Percentiles rank a stretch among this genome's conserved stretches.
Evolutionary conservation across 2,888 invertebrate genomes (phyloP).

Genomic region (Cylindroiulus punctatus): DNA sequence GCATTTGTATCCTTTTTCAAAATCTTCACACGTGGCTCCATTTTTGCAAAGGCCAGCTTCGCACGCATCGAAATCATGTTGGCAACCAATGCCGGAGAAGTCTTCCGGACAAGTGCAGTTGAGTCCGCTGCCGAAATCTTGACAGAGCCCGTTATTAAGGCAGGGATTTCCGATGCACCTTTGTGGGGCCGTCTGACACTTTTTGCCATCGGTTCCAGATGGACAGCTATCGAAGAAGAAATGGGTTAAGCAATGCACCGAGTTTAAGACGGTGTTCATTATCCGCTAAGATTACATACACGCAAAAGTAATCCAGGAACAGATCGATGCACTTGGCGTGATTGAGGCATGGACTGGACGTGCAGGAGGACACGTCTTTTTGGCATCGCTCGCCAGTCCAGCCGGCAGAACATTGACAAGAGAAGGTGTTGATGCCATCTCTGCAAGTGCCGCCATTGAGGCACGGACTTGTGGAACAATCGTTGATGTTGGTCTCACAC

Average conservation of each 20-base stretch:
- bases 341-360: conserved; percentile 88
- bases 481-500: conserved; percentile 87
- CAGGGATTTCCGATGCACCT: conserved; percentile 93
- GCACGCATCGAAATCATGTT: conserved; percentile 93
- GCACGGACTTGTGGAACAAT: conserved; percentile 86
- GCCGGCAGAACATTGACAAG: conserved; percentile 83
- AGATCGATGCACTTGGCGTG: conserved; percentile 90
- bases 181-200: conserved; percentile 96
- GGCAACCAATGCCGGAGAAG: conserved; percentile 88
- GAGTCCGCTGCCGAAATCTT: conserved; percentile 93
- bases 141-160: conserved; percentile 95
- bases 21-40: conserved; percentile 89
- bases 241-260: conserved; percentile 27
- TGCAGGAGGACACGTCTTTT: conserved; percentile 86
- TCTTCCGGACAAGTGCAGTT: conserved; percentile 92
- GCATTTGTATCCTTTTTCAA: conserved; percentile 83
- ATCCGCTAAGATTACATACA: conserved; percentile 73
- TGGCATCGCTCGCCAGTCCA: conserved; percentile 90
- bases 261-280: conserved; percentile 48
- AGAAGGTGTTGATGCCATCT: conserved; percentile 85
- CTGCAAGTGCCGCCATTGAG: conserved; percentile 88
- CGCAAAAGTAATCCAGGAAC: conserved; percentile 91
- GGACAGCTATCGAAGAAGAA: conserved; percentile 74
- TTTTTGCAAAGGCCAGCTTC: conserved; percentile 89
- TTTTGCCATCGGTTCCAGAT: conserved; percentile 94